Conservation (phyloP, 2,797 vertebrate genomes). For the Rhodeus uyekii region DNA sequence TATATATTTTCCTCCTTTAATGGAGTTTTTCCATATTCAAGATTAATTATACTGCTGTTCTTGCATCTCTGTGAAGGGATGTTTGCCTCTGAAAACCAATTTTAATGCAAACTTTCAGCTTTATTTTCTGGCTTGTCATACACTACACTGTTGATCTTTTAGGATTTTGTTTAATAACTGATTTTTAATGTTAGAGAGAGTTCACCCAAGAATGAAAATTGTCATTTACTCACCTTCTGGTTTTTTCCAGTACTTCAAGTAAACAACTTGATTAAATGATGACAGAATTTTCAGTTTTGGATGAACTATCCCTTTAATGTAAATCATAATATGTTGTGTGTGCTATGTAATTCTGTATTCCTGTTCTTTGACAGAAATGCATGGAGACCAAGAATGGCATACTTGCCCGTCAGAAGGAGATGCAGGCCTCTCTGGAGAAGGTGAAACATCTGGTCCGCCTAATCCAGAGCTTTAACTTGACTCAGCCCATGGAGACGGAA, state of each 20-base stretch:
- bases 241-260: too few species aligned
- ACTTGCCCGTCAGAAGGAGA: conserved; percentile 96
- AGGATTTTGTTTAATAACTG: neutral
- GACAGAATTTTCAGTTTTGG: neutral
- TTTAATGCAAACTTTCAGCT: neutral
- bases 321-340: neutral
- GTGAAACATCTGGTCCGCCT: conserved; percentile 95
- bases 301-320: neutral
- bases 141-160: neutral
- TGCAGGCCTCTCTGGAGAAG: conserved; percentile 96
- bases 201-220: too few species aligned
- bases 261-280: neutral
- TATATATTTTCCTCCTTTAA: neutral
- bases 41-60: neutral
- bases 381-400: conserved; percentile 99
- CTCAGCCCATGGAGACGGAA: conserved; percentile 84
- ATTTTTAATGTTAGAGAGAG: neutral
- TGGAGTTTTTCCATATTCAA: neutral
- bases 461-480: conserved; percentile 95
- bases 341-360: conserved; percentile 31
- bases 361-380: conserved; percentile 86
- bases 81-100: neutral
- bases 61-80: neutral
- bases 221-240: too few species aligned
- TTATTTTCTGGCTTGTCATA: neutral